phyloP scores from a whole-genome alignment of 2,888 invertebrate species.

The Nymphalis urticae region DNA sequence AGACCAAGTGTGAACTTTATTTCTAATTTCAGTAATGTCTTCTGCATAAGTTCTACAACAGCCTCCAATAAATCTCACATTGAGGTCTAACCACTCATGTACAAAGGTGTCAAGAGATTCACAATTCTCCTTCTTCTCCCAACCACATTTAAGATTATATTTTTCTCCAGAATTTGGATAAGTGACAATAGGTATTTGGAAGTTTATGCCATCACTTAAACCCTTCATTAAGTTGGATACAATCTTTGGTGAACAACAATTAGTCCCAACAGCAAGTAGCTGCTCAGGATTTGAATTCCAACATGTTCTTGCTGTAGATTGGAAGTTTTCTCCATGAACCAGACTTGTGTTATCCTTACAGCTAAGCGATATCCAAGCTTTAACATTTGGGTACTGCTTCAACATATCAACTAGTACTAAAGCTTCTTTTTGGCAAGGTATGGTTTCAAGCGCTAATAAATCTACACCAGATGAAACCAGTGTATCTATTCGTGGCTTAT shows the following conservation, averaged over 20 bases:
- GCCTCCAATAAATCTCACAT: slow-evolving; percentile 90
- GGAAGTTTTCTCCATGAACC: slow-evolving; percentile 89
- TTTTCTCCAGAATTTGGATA: slow-evolving; percentile 96
- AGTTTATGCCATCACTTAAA: slow-evolving; percentile 50
- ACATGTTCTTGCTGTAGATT: slow-evolving; percentile 84
- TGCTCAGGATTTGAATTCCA: slow-evolving; percentile 84
- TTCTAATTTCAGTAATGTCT: slow-evolving; percentile 85
- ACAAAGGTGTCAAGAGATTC: slow-evolving; percentile 85
- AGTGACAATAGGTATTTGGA: slow-evolving; percentile 86
- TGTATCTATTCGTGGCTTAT: slow-evolving; percentile 88
- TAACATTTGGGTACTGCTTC: slow-evolving; percentile 86
- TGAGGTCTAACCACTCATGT: slow-evolving; percentile 88
- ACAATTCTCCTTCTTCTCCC: slow-evolving; percentile 84
- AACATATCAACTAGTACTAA: slow-evolving; percentile 88
- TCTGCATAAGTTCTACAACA: slow-evolving; percentile 92
- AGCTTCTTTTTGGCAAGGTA: slow-evolving; percentile 92
- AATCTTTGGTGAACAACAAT: slow-evolving; percentile 85
- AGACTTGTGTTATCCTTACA: slow-evolving; percentile 84
- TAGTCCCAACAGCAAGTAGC: slow-evolving; percentile 91
- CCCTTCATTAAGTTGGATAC: slow-evolving; percentile 59
- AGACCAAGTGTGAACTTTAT: slow-evolving; percentile 8
- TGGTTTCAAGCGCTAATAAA: slow-evolving; percentile 94
- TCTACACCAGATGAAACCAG: slow-evolving; percentile 90
- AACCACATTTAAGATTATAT: slow-evolving; percentile 83
- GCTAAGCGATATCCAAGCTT: slow-evolving; percentile 95